phyloP scores from a whole-genome alignment of 2,797 vertebrate species.

The Emydoidea blandingii region DNA sequence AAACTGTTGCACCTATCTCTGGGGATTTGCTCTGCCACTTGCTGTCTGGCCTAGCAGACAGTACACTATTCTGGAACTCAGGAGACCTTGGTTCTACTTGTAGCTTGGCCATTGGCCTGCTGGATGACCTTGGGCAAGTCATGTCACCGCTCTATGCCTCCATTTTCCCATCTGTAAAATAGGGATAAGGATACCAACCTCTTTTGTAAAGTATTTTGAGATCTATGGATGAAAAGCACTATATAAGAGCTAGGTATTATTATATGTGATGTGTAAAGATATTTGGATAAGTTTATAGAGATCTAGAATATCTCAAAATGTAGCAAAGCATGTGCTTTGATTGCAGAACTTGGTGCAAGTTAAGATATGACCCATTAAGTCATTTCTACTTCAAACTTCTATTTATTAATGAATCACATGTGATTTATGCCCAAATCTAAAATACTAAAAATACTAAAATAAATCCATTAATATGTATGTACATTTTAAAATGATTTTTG shows the following conservation, averaged over 20 bases:
- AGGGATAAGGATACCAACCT: background rate
- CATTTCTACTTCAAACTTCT: background rate
- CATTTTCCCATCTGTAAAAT: background rate
- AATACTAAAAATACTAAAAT: background rate
- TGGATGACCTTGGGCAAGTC: background rate
- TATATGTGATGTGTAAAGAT: background rate
- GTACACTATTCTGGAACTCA: background rate
- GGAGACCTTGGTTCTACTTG: background rate
- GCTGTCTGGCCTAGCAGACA: background rate
- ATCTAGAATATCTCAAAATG: accelerated
- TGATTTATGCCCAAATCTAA: background rate
- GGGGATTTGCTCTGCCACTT: accelerated
- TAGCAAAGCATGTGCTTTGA: accelerated
- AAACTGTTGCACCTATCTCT: background rate
- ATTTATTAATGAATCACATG: background rate
- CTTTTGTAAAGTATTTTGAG: background rate
- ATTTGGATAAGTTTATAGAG: background rate
- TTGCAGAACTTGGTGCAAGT: background rate
- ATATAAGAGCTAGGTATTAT: background rate
- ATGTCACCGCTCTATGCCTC: background rate
- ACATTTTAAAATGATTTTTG: background rate
- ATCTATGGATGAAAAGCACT: background rate
- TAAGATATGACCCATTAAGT: background rate
- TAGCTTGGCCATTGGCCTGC: background rate
- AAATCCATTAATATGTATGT: accelerated